Base-by-base conservation (phyloP, 1,140 invertebrate species). In the Uloborus diversus region DNA sequence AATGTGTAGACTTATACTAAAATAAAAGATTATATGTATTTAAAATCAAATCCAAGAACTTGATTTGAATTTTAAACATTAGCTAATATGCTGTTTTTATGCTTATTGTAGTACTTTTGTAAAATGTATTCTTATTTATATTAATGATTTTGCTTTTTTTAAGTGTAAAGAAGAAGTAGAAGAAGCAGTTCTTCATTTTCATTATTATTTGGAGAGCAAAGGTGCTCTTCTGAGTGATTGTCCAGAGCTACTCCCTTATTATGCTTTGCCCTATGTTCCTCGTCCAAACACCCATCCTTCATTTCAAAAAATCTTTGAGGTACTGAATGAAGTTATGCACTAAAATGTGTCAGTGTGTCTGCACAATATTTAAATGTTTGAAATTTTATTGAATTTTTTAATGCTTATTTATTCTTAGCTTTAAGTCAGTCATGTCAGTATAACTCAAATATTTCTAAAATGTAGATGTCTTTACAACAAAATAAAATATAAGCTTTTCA, bases 201-300 rank as follows among this genome's bases (percentile, higher is more conserved):
- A 89, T 79, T 84, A 84, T 32, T 91, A 88, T 83, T 83, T 91
- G 13, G 88, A 88, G 81, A 88, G 86, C 1, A 85, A 87, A 82
- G 89, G 90, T 64, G 85, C 86, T 9, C 84, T 86, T 49, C 86
- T 90, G 17, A 89, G 89, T 65, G 85, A 89, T 65, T 89, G 89
- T 51, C 86, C 86, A 66, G 89, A 91, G 81, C 89, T 90, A 71
- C 82, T 90, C 66, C 87, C 88, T 7, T 90, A 87, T 82, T 91
- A 90, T 84, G 90, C 90, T 37, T 83, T 91, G 28, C 90, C 90
- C 0, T 90, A 89, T 83, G 88, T 90, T 23, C 85, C 87, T 35
- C 87, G 89, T 82, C 89, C 90, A n/a, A 86, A 86, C 73, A 82
- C 86, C 30, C 89, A 91, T 84, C 88, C 89, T 4, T 88, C 89